Evolutionary conservation across 2,888 invertebrate genomes (phyloP).

Genomic region (Anarsia innoxiella): DNA sequence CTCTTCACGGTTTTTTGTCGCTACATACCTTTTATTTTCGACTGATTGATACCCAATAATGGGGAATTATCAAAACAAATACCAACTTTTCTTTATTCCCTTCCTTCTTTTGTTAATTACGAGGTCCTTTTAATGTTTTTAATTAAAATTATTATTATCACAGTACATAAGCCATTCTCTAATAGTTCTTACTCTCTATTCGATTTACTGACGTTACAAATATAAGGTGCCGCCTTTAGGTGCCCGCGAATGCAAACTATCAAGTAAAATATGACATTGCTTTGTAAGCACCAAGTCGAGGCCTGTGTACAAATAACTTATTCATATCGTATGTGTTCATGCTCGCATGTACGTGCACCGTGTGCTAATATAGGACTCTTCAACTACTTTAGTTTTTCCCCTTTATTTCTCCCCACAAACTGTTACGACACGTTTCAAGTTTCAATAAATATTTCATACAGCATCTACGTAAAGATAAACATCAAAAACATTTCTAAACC

Average conservation of each 20-base stretch:
- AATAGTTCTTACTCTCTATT: too few species aligned
- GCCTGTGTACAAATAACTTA: constrained; percentile 41
- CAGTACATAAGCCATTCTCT: too few species aligned
- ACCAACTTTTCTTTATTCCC: too few species aligned
- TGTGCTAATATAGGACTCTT: constrained; percentile 34
- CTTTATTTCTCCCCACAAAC: background rate
- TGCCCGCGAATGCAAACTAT: constrained; percentile 27
- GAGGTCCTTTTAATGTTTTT: too few species aligned
- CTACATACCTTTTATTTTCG: background rate
- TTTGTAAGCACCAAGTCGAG: constrained; percentile 27
- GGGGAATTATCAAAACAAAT: too few species aligned
- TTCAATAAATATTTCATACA: constrained; percentile 20
- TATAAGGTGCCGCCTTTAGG: constrained; percentile 13
- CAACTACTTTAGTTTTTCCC: constrained; percentile 24
- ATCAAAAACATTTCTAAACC: constrained; percentile 10
- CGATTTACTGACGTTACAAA: too few species aligned
- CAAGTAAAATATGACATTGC: constrained; percentile 38
- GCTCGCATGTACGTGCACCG: constrained; percentile 37
- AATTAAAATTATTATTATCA: too few species aligned
- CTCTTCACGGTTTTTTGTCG: constrained; percentile 6
- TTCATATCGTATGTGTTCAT: constrained; percentile 40
- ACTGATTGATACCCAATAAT: too few species aligned
- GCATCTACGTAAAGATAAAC: constrained; percentile 1
- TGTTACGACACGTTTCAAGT: constrained; percentile 3
- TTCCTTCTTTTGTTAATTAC: too few species aligned